Base-by-base conservation (phyloP, 2,888 invertebrate species). In the Cyclophora albipunctata region DNA sequence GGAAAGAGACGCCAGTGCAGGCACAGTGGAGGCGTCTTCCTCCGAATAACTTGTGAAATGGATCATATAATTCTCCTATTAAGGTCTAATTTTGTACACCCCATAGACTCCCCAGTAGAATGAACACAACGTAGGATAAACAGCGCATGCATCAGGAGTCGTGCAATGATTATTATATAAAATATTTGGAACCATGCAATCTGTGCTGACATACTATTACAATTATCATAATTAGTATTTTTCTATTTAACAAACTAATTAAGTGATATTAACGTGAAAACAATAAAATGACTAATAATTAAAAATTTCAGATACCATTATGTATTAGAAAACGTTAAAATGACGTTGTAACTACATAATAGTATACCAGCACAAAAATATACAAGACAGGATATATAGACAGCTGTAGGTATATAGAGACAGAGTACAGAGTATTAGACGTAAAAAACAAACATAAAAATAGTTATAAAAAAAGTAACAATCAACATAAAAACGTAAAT, bases 381-480 rank as follows among this genome's bases (percentile, higher is more conserved):
- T 66, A 74, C 64, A 72, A 63, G 69, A 76, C 71, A 71, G 67
- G 75, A 74, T 69, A 66, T 63, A 70, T 66, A 68, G 67, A 73
- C 63, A 80, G 73, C 73, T 80, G 81, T 83, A 79, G 79, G 81
- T 81, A 75, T 74, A 75, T 74, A 84, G 74, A 79, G 73, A 75
- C 62, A 74, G 74, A 80, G 81, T 84, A 82, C 75, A 85, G 84
- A 84, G 76, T 78, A 73, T 72, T 63, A 65, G 78, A 81, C 74
- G 72, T 64, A 75, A 77, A 60, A 60, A 59, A 72, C 67, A 66
- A 67, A 64, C 56, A 59, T 51, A 62, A 58, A 62, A 53, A 62
- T 54, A 55, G 55, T n/a, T 58, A 47, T 60, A 78, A 79, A 73
- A 69, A 64, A 70, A 79, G 81, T 76, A 67, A 69, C 70, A 81